A percentile compares a stretch with the other conserved stretches of the same genome.
Evolutionary conservation across 1,140 invertebrate genomes (phyloP).

Genomic region (Idris sp.): DNA sequence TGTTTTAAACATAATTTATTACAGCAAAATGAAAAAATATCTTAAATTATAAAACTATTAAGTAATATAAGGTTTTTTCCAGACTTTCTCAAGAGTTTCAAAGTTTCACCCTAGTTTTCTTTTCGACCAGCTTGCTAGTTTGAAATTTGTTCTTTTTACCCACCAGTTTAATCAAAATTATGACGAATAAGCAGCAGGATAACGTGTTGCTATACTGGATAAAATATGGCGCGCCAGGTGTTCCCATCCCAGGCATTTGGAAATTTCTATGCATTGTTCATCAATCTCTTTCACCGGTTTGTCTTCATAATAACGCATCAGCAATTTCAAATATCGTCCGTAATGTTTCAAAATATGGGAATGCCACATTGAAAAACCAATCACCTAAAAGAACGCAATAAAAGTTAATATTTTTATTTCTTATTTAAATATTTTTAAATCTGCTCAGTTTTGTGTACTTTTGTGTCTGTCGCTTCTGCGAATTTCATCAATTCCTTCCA

Average conservation of each 20-base stretch:
- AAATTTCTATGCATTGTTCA: constrained; percentile 84
- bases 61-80: too few species aligned
- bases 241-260: constrained; percentile 83
- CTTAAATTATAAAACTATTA: too few species aligned
- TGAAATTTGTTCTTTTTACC: constrained; percentile 5
- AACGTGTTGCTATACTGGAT: constrained; percentile 81
- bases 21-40: too few species aligned
- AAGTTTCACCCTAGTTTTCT: neutral
- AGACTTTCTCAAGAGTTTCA: too few species aligned
- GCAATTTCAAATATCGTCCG: constrained; percentile 87
- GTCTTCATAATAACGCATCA: constrained; percentile 88
- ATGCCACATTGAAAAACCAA: constrained; percentile 89
- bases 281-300: constrained; percentile 86
- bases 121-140: too few species aligned
- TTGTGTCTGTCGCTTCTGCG: constrained; percentile 86
- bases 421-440: too few species aligned
- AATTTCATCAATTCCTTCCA: constrained; percentile 87
- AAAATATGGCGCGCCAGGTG: constrained; percentile 81
- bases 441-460: too few species aligned
- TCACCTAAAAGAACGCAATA: constrained; percentile 77
- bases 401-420: constrained; percentile 7
- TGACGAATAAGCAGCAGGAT: constrained; percentile 81
- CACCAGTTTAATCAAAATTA: constrained; percentile 80
- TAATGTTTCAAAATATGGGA: constrained; percentile 86
- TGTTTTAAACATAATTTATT: too few species aligned